These are phyloP conservation scores for Thripadectes ignobilis DNA, from an alignment of 2,797 vertebrate species.

Conservation along the genomic window DNA sequence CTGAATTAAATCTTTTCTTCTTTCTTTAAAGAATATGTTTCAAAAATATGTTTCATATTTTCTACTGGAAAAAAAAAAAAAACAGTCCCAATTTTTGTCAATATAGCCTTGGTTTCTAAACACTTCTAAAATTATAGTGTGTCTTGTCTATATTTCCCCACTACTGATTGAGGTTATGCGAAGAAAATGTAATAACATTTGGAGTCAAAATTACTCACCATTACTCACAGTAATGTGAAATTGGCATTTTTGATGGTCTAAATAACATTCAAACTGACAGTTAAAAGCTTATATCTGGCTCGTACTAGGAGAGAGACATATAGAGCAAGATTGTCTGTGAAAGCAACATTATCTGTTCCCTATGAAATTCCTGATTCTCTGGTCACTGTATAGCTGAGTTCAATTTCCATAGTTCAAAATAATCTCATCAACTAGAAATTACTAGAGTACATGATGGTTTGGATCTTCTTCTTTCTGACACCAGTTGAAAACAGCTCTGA, in stretches of 20 bases:
- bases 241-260: not conserved
- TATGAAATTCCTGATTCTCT: not conserved
- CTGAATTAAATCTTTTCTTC: not conserved
- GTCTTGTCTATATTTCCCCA: not conserved
- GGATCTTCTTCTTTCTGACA: not conserved
- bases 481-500: not conserved
- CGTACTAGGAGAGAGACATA: not conserved
- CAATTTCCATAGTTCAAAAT: not conserved
- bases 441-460: not conserved
- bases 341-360: not conserved
- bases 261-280: not conserved
- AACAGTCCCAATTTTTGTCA: not conserved
- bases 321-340: not conserved
- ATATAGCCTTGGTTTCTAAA: not conserved
- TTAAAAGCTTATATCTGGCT: not conserved
- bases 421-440: not conserved
- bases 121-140: not conserved
- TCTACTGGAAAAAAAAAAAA: not conserved
- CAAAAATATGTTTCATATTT: not conserved
- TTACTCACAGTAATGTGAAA: not conserved
- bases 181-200: not conserved
- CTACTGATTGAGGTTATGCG: not conserved
- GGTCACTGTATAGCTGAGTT: fast-evolving
- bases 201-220: not conserved
- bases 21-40: not conserved